Conservation (phyloP, 2,888 invertebrate species). For the Lycia hirtaria region DNA sequence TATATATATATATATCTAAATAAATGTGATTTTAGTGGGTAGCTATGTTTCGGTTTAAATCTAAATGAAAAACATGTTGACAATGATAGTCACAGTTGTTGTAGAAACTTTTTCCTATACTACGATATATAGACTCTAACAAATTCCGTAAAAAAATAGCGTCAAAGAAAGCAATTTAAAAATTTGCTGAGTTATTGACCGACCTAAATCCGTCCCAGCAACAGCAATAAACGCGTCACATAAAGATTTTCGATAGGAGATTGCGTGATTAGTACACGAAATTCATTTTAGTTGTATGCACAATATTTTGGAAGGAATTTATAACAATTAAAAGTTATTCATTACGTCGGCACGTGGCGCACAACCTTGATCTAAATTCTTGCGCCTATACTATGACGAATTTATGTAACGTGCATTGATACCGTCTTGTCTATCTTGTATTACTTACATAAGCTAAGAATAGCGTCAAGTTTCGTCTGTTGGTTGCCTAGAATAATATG, state of each 20-base stretch:
- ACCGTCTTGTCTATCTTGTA: slow-evolving; percentile 4
- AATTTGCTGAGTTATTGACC: slow-evolving; percentile 8
- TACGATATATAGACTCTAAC: too few species aligned
- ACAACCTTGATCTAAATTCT: slow-evolving; percentile 29
- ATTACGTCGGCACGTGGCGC: slow-evolving; percentile 22
- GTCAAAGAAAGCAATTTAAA: neutral
- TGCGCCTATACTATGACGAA: slow-evolving; percentile 24
- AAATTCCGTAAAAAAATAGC: too few species aligned
- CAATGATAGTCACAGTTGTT: too few species aligned
- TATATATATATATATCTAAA: too few species aligned
- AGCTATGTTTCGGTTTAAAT: too few species aligned
- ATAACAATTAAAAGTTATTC: slow-evolving; percentile 13
- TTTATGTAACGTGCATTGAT: slow-evolving; percentile 25
- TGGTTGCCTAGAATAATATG: neutral
- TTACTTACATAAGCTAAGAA: neutral
- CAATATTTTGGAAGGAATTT: slow-evolving; percentile 8
- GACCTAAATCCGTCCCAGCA: slow-evolving; percentile 28
- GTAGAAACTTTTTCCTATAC: too few species aligned
- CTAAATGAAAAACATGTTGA: too few species aligned
- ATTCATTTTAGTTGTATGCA: slow-evolving; percentile 15
- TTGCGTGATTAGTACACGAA: slow-evolving; percentile 35
- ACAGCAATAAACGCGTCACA: slow-evolving; percentile 20
- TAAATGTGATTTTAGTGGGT: too few species aligned
- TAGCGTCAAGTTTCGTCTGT: neutral
- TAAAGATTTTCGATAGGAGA: slow-evolving; percentile 35